Evolutionary conservation across 2,888 invertebrate species (phyloP), one percentile per base, ranked within the genome.

Genomic region (Sinodicranocentrus sp.): DNA sequence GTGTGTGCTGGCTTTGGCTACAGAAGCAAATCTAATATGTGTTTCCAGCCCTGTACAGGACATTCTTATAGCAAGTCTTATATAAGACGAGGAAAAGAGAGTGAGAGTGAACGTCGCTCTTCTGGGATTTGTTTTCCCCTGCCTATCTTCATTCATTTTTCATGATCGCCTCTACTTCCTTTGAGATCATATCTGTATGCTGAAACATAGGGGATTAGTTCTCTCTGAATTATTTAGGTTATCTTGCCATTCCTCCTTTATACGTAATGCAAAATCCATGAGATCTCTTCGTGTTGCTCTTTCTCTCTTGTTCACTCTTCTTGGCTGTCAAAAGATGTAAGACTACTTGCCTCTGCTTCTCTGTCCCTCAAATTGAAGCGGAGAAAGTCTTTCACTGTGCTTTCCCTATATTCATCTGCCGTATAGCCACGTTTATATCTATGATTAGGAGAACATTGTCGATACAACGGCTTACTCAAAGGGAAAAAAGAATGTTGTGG

Each of bases 101-200:
- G 23, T 52, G 39, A 43, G 63, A 63, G 75, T 33, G 71, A 72
- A 68, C 65, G 79, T 79, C 79, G 68, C 80, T 82, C 83, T 77
- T 84, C 77, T 79, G 77, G 82, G 78, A 82, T 79, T 85, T 79
- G 78, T 80, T 83, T 83, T 80, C 79, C 85, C 61, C 82, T 70
- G 77, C 78, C 68, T 79, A 84, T 72, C 75, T 82, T 84, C 80
- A 80, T 82, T 86, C 85, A 77, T 80, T 84, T 82, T 75, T 82
- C 77, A 73, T 73, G 71, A 78, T 85, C 79, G 82, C 85, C 77
- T 77, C 73, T 67, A 75, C 82, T 76, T 85, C 82, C 85, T 73
- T 85, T 78, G 83, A 83, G 83, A 83, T 83, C 83, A 83, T 83
- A 83, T 83, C 83, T 83, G 83, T 77, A 83, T 77, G 83, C 77